Evolutionary conservation across 2,797 vertebrate species (phyloP), one percentile per base, ranked within the genome.

Genomic region (Molossus molossus): DNA sequence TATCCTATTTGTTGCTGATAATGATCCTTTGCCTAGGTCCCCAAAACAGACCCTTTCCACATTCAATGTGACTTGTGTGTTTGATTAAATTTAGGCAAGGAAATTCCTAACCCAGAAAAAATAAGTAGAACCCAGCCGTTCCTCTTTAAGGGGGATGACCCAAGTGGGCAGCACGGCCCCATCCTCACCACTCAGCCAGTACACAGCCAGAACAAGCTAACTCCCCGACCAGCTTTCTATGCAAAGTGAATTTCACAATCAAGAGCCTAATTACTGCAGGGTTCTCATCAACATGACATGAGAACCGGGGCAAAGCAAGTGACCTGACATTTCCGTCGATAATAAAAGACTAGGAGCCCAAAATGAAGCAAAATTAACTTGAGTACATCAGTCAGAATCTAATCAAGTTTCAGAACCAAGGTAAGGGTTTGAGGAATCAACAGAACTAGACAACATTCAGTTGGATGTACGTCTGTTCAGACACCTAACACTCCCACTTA

Each of bases 241-340:
- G 94, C 75, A 94, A 92, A 97, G 83, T 45, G 77, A 81, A 50
- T 95, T 94, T 94, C 80, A 70, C 77, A 95, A 82, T 97, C 84
- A 86, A 92, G 81, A 93, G 18, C 50, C 60, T 97, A 94, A 95
- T 96, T 92, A 94, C 64, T 37, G 37, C 77, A 92, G 95, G 67
- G 6, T 13, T 94, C 27, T 87, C 80, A 69, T 12, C 95, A 95
- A 97, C 45, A 62, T 5, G 13, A 87, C 82, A 85, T 64, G 64
- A 90, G 65, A 93, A 84, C 58, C 73, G 9, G 91, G 81, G 70
- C 70, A 96, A 86, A 94, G 72, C n/a, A 72, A 94, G 62, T 62
- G 90, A 83, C 95, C 96, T 90, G 67, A 67, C 76, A 91, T 91
- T 93, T 96, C 72, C 3, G 10, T 29, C 60, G 55, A 29, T 82